Evolutionary conservation across 2,797 vertebrate species (phyloP).

Genomic region (Hypotaenidia philippensis): DNA sequence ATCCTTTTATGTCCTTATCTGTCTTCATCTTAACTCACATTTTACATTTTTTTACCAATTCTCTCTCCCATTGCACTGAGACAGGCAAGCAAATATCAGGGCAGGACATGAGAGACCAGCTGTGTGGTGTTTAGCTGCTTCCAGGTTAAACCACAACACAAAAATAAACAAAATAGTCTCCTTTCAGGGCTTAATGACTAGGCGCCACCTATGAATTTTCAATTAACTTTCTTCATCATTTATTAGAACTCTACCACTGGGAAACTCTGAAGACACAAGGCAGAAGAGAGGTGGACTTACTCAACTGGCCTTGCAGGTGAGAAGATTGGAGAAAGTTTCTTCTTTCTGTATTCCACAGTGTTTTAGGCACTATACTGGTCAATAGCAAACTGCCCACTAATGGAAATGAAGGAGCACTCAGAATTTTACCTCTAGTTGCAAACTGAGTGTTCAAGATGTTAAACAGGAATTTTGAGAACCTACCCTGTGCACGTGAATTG

Average conservation of each 20-base stretch:
- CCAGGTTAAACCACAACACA: background rate
- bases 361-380: background rate
- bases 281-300: background rate
- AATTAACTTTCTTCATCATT: background rate
- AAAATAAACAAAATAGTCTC: background rate
- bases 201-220: background rate
- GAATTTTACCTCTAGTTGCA: fast-evolving
- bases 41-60: no score
- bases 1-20: no score
- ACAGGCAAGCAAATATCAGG: no score
- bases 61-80: no score
- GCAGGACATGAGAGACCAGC: no score
- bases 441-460: background rate
- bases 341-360: background rate
- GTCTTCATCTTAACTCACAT: no score
- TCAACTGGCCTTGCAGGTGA: background rate
- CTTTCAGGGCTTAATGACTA: background rate
- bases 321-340: background rate
- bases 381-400: background rate
- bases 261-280: background rate
- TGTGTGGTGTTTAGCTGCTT: no score
- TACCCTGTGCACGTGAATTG: background rate
- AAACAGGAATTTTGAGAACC: background rate
- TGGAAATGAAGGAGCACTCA: background rate
- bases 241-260: fast-evolving